Evolutionary conservation across 2,797 vertebrate species (phyloP).

Genomic region (Botia almorhae): DNA sequence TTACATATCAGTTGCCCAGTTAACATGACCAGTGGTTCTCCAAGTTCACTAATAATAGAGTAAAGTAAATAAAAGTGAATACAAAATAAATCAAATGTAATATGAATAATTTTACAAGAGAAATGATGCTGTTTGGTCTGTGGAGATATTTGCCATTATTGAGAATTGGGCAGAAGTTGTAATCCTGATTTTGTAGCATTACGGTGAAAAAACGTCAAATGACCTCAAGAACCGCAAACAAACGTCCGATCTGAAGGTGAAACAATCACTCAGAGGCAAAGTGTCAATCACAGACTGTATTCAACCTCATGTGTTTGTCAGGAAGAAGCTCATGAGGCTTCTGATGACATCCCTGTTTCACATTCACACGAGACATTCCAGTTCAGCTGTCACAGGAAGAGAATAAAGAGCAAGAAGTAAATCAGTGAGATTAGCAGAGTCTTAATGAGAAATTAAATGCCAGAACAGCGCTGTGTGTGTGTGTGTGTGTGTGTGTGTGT

Average conservation of each 20-base stretch:
- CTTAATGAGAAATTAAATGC: constrained; percentile 9
- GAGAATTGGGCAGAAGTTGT: no score
- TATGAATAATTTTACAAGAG: no score
- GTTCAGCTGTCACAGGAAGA: constrained; percentile 34
- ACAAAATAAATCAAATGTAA: no score
- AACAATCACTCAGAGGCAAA: no score
- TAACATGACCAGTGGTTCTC: neutral
- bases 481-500: neutral
- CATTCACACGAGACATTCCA: constrained; percentile 8
- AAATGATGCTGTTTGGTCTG: no score
- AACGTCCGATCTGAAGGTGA: no score
- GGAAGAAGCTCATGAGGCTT: neutral
- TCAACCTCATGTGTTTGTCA: neutral
- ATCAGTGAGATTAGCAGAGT: neutral
- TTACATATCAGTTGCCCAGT: neutral
- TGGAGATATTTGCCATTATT: no score
- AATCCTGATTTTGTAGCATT: no score
- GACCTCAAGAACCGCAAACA: no score
- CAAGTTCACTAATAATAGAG: no score
- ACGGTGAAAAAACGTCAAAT: no score
- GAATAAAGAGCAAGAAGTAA: constrained; percentile 43
- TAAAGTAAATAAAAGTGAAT: no score
- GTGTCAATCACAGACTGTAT: neutral
- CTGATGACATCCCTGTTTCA: neutral
- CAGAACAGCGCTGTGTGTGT: neutral